phyloP scores from a whole-genome alignment of 2,797 vertebrate genomes.

The Aselliscus stoliczkanus region DNA sequence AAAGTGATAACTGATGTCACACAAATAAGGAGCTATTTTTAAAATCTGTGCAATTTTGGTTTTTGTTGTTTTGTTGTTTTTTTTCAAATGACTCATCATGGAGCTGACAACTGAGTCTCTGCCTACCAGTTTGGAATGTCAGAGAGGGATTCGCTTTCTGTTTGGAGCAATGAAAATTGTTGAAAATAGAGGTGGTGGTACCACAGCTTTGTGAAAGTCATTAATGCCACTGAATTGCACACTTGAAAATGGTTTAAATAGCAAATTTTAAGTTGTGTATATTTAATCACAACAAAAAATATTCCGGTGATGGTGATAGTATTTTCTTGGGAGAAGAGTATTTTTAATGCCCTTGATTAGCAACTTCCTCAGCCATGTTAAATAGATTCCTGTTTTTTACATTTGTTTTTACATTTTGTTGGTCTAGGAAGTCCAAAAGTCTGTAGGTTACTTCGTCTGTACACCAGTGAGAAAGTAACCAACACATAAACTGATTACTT shows the following conservation, averaged over 20 bases:
- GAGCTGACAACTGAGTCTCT: neutral
- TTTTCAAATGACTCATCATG: slow-evolving; percentile 13
- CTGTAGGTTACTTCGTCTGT: neutral
- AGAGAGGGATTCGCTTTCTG: neutral
- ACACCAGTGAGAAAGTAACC: neutral
- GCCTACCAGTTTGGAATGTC: neutral
- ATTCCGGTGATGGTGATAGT: neutral
- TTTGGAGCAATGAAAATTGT: neutral
- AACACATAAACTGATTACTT: neutral
- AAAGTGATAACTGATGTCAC: neutral
- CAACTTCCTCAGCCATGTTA: neutral
- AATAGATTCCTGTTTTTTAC: neutral
- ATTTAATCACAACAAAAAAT: neutral
- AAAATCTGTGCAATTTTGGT: neutral
- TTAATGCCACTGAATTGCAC: neutral
- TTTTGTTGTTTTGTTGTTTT: no score
- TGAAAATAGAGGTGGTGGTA: neutral
- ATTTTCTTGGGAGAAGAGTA: neutral
- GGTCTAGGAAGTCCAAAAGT: neutral
- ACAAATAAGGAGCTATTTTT: neutral
- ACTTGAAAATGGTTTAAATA: neutral
- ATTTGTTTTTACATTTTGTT: neutral
- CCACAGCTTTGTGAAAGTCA: neutral
- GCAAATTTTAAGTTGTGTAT: neutral
- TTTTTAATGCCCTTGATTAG: neutral